Evolutionary conservation across 2,797 vertebrate species (phyloP), one percentile per base, ranked within the genome.

Genomic region (Oryzias sinensis): DNA sequence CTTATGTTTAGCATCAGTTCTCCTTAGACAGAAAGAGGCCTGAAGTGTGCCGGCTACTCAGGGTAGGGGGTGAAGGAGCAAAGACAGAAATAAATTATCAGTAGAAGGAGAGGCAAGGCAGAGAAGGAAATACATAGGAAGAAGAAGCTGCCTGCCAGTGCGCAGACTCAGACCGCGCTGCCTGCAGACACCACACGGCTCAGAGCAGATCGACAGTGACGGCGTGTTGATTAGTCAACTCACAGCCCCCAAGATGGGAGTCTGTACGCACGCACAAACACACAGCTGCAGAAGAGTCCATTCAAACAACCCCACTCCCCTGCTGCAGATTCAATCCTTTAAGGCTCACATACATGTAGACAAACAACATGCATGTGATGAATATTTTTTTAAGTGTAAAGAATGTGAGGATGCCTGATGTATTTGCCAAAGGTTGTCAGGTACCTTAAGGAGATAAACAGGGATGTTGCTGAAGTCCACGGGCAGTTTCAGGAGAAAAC

Each of bases 401-500:
- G 43, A 57, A 25, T 22, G 42, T 48, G 54, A 48, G 43, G 5
- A 43, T 24, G 43, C 40, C 37, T 27, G 43, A 1, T 18, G 27
- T 18, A 17, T 42, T 57, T 8, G 25, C 22, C 40, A 37, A 13
- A 16, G 44, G n/a, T 14, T 20, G 52, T 70, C 37, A 25, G 82
- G 91, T 96, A 98, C 97, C 96, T 99, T 99, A 41, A 99, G 94
- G 67, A 99, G 95, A 80, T 99, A 99, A 53, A 96, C 93, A 0
- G 96, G 97, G 86, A 99, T 98, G 87, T 98, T 96, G 90, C 93
- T 97, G 89, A 98, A 98, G 89, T 99, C 96, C 61, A 98, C 96
- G 0, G 97, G 97, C 53, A 99, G 91, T 82, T 97, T 98, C 67
- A 99, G 92, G 66, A 99, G 95, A 75, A 99, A 99, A 25, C 97